Evolutionary conservation across 2,797 vertebrate species (phyloP).

Genomic region (Petrocephalus schoutedeni): DNA sequence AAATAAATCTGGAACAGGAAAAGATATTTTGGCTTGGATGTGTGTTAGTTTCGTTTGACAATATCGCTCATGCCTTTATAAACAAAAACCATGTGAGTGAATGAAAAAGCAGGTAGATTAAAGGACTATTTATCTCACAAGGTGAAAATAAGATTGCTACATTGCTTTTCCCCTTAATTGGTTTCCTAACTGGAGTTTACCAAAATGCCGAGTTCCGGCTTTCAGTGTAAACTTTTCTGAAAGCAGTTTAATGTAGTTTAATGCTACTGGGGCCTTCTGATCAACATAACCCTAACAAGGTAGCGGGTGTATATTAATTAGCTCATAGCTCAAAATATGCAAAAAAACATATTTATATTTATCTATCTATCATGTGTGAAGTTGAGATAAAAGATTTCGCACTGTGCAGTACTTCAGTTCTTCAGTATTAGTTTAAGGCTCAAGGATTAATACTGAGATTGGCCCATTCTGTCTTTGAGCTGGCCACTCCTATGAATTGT

Average conservation of each 20-base stretch:
- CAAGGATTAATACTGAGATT: not conserved
- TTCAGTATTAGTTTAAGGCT: not conserved
- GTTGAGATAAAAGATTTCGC: not conserved
- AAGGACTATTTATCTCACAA: constrained; percentile 6
- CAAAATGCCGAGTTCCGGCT: not conserved
- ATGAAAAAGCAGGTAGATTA: not conserved
- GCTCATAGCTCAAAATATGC: not conserved
- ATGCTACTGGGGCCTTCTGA: not conserved
- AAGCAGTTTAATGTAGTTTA: not conserved
- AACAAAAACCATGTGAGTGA: not conserved
- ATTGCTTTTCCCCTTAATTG: not conserved
- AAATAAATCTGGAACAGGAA: not conserved
- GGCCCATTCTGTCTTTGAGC: not conserved
- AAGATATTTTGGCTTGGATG: not conserved
- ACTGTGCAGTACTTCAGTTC: not conserved
- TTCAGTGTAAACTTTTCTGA: not conserved
- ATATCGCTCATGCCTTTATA: not conserved
- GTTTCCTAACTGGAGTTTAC: not conserved
- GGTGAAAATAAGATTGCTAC: constrained; percentile 2
- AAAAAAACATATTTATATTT: not conserved
- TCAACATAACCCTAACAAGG: not conserved
- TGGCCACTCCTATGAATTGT: not conserved
- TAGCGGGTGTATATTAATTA: not conserved
- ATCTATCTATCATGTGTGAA: not conserved
- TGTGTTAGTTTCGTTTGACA: not conserved